These are phyloP conservation scores for Andrena marginata DNA, from an alignment of 2,888 invertebrate genomes.

Conservation along the genomic window DNA sequence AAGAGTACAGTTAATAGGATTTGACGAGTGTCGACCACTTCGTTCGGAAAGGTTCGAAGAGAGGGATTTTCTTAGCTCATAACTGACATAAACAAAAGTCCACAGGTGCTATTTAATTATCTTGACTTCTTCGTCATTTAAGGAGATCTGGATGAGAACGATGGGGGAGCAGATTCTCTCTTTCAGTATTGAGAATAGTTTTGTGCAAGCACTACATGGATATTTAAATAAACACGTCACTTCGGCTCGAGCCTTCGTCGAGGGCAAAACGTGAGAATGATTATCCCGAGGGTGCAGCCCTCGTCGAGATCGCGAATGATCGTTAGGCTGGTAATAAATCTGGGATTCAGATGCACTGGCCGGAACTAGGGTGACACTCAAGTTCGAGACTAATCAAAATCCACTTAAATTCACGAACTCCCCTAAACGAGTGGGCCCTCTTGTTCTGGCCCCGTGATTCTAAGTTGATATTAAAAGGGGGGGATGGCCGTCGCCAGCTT, in stretches of 20 bases:
- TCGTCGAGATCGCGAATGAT: conserved; percentile 54
- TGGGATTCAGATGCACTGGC: conserved; percentile 68
- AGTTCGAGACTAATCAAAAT: conserved; percentile 70
- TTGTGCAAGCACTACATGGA: too few relatives aligned
- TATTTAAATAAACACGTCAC: not conserved
- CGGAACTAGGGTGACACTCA: conserved; percentile 52
- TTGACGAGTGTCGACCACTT: too few relatives aligned
- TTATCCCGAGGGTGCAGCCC: conserved; percentile 22
- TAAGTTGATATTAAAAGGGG: conserved; percentile 66
- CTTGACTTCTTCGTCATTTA: too few relatives aligned
- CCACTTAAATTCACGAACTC: conserved; percentile 70
- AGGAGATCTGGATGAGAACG: not conserved
- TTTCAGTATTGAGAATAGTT: not conserved
- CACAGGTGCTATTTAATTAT: too few relatives aligned
- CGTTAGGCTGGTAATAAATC: conserved; percentile 60
- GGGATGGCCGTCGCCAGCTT: conserved; percentile 27
- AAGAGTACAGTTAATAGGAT: too few relatives aligned
- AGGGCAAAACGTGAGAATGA: conserved; percentile 26
- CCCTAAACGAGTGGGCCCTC: conserved; percentile 62
- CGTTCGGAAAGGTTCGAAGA: too few relatives aligned
- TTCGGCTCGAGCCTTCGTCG: not conserved
- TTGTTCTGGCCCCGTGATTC: conserved; percentile 48
- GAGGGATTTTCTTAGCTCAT: too few relatives aligned
- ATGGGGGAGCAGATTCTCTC: not conserved
- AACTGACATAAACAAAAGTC: too few relatives aligned